Evolutionary conservation across 1,140 invertebrate species (phyloP).

Genomic region (Aphelenchoides fujianensis): DNA sequence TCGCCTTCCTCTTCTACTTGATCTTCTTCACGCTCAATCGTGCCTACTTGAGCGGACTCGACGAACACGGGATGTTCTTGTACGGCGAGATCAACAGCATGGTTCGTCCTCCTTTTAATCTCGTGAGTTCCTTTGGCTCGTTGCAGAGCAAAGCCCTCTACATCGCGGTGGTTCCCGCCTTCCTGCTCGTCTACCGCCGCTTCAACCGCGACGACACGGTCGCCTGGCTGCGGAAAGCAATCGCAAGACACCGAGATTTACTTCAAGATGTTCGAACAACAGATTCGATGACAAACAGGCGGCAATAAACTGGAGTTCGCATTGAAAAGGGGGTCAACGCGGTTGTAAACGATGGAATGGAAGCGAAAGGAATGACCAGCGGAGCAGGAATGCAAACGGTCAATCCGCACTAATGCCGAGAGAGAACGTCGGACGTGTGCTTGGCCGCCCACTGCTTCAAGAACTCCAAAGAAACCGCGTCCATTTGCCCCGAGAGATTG

Average conservation of each 20-base stretch:
- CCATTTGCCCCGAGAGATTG: too few relatives aligned
- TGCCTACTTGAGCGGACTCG: neutral
- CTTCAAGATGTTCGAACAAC: neutral
- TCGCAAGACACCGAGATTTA: neutral
- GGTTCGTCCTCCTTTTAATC: neutral
- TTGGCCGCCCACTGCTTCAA: too few relatives aligned
- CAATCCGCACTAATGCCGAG: neutral
- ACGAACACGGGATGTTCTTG: slow-evolving; percentile 34
- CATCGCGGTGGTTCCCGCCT: neutral
- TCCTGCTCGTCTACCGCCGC: neutral
- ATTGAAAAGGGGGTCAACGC: neutral
- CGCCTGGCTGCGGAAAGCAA: neutral
- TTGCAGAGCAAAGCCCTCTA: slow-evolving; percentile 1
- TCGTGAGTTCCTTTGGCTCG: neutral
- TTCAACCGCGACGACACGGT: neutral
- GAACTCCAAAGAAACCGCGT: too few relatives aligned
- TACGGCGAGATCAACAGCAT: slow-evolving; percentile 19
- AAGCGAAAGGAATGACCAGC: too few relatives aligned
- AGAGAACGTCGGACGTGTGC: too few relatives aligned
- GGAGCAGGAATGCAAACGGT: neutral
- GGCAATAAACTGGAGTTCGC: neutral
- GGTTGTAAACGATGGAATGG: too few relatives aligned
- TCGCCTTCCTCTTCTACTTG: neutral
- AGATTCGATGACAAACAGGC: neutral
- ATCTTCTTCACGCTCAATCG: neutral